phyloP scores from a whole-genome alignment of 2,797 vertebrate species.

The Enteromius trimaculatus region DNA sequence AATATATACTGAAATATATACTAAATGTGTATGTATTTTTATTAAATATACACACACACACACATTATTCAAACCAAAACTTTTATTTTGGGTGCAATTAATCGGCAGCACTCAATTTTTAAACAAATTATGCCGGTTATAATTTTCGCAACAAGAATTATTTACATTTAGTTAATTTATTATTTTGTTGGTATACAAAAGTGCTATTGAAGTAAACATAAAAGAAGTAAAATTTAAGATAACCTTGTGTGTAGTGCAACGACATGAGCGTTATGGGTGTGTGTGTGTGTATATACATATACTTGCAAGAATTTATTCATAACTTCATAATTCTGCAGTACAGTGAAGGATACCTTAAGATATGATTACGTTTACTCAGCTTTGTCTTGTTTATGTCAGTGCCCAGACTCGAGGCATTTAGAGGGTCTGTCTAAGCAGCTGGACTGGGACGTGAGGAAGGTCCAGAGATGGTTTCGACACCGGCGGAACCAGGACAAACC shows the following conservation, averaged over 20 bases:
- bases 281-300: too few species aligned
- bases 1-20: too few species aligned
- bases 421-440: slow-evolving; percentile 95
- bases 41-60: too few species aligned
- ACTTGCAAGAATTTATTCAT: neutral
- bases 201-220: neutral
- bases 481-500: slow-evolving; percentile 97
- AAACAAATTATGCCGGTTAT: neutral
- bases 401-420: slow-evolving; percentile 87
- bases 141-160: neutral
- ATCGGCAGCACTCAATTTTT: too few species aligned
- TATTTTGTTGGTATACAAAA: neutral
- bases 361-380: neutral
- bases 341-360: neutral
- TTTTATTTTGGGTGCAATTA: too few species aligned
- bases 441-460: slow-evolving; percentile 94
- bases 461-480: slow-evolving; percentile 96
- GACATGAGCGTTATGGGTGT: too few species aligned
- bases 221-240: too few species aligned
- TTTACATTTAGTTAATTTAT: too few species aligned
- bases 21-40: too few species aligned
- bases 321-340: neutral
- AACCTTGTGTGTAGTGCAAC: too few species aligned
- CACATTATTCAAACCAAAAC: too few species aligned
- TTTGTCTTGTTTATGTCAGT: slow-evolving; percentile 71